Evolutionary conservation across 92 coral and sea anemone species (phyloP).

Genomic region (Anthopleura xanthogrammica): DNA sequence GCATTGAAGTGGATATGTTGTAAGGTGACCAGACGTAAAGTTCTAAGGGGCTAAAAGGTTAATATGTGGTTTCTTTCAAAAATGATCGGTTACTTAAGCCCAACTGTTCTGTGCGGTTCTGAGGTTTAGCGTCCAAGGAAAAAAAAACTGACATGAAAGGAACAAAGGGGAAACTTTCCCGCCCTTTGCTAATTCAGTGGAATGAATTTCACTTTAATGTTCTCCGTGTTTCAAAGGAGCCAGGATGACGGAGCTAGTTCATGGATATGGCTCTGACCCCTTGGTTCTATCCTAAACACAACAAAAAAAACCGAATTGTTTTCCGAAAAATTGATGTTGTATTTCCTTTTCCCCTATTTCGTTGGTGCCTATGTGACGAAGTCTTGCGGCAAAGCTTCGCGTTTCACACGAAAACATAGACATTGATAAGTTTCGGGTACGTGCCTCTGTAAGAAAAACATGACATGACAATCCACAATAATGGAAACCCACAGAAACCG

Average conservation of each 20-base stretch:
- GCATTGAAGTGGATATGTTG: slow-evolving; percentile 29
- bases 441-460: neutral
- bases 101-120: slow-evolving; percentile 25
- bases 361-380: slow-evolving; percentile 28
- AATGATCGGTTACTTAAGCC: slow-evolving; percentile 13
- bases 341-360: slow-evolving; percentile 29
- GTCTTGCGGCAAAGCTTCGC: slow-evolving; percentile 9
- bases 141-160: neutral
- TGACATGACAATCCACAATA: neutral
- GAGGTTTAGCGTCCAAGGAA: neutral
- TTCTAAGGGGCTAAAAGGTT: slow-evolving; percentile 30
- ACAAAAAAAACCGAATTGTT: slow-evolving; percentile 20
- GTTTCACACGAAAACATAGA: slow-evolving; percentile 11
- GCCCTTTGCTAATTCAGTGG: neutral
- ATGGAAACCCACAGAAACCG: neutral
- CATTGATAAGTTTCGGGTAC: neutral
- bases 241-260: slow-evolving; percentile 13
- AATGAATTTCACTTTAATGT: neutral
- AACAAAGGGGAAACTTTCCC: slow-evolving; percentile 3
- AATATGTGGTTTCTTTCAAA: slow-evolving; percentile 29
- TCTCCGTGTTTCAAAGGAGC: slow-evolving; percentile 16
- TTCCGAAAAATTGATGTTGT: slow-evolving; percentile 19
- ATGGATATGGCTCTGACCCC: slow-evolving; percentile 16
- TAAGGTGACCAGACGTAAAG: slow-evolving; percentile 30
- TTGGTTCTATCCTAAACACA: slow-evolving; percentile 24